Evolutionary conservation across 1,140 invertebrate genomes (phyloP).

Genomic region (Acarapis woodi): DNA sequence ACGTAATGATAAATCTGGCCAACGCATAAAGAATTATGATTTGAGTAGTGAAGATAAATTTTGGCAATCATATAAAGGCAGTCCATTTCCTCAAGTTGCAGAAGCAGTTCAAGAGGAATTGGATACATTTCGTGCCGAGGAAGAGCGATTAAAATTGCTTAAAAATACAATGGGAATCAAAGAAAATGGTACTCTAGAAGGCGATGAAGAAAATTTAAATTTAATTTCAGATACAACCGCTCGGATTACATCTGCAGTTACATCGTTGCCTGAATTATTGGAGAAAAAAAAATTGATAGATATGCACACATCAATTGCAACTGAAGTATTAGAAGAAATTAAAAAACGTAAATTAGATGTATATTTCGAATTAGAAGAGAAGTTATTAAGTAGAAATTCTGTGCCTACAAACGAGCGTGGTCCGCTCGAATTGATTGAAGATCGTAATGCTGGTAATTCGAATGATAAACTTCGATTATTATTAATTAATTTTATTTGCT

Average conservation of each 20-base stretch:
- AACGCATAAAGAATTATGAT: conserved; percentile 49
- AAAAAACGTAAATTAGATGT: conserved; percentile 66
- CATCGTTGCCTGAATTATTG: conserved; percentile 68
- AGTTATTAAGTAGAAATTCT: conserved; percentile 42
- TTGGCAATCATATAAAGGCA: conserved; percentile 74
- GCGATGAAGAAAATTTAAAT: conserved; percentile 21
- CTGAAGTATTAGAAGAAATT: conserved; percentile 64
- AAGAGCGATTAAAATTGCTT: conserved; percentile 82
- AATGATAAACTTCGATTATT: conserved; percentile 85
- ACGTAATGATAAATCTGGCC: conserved; percentile 18
- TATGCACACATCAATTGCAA: conserved; percentile 93
- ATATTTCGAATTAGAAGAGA: conserved; percentile 91
- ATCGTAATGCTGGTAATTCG: conserved; percentile 48
- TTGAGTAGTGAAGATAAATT: conserved; percentile 60
- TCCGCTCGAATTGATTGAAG: conserved; percentile 46
- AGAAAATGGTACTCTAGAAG: conserved; percentile 18
- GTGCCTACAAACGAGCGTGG: conserved; percentile 29
- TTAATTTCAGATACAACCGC: conserved; percentile 81
- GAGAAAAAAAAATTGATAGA: conserved; percentile 92
- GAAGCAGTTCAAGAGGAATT: conserved; percentile 94
- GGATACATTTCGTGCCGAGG: conserved; percentile 61
- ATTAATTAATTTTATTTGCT: conserved; percentile 65
- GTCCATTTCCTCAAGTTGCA: conserved; percentile 84
- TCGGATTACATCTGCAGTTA: conserved; percentile 63
- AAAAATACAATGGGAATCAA: conserved; percentile 54